phyloP scores from a whole-genome alignment of 2,888 invertebrate genomes.

The Metopia argyrocephala region DNA sequence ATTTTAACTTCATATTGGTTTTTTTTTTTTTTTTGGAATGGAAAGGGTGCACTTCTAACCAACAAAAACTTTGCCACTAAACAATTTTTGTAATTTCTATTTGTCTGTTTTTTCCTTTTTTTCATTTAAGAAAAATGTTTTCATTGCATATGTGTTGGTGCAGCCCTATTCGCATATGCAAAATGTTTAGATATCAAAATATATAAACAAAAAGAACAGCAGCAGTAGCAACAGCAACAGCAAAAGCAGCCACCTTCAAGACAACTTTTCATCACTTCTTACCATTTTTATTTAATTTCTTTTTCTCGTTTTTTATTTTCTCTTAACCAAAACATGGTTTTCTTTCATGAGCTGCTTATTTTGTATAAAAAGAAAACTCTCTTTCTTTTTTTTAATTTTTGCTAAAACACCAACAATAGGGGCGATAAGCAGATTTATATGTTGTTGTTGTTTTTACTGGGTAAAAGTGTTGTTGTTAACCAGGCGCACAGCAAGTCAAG shows the following conservation, averaged over 20 bases:
- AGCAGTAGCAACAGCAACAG: neutral
- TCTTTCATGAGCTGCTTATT: neutral
- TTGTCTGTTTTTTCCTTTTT: too few species aligned
- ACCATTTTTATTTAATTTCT: neutral
- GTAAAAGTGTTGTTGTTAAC: constrained; percentile 8
- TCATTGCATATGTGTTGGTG: too few species aligned
- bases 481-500: constrained; percentile 53
- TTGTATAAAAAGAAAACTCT: neutral
- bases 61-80: too few species aligned
- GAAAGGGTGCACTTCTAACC: too few species aligned
- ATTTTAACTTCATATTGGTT: too few species aligned
- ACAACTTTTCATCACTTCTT: neutral
- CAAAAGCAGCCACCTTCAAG: neutral
- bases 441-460: neutral
- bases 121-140: too few species aligned
- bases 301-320: neutral
- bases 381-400: neutral
- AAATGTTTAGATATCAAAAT: neutral
- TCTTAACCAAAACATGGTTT: neutral
- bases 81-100: too few species aligned
- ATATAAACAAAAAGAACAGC: neutral
- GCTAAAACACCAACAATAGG: neutral
- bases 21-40: too few species aligned
- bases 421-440: too few species aligned
- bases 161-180: too few species aligned